Percentiles rank a stretch among this genome's conserved stretches.
These are phyloP conservation scores for Allolobophora icterica DNA, from an alignment of 2,888 invertebrate species.

Conservation along the genomic window DNA sequence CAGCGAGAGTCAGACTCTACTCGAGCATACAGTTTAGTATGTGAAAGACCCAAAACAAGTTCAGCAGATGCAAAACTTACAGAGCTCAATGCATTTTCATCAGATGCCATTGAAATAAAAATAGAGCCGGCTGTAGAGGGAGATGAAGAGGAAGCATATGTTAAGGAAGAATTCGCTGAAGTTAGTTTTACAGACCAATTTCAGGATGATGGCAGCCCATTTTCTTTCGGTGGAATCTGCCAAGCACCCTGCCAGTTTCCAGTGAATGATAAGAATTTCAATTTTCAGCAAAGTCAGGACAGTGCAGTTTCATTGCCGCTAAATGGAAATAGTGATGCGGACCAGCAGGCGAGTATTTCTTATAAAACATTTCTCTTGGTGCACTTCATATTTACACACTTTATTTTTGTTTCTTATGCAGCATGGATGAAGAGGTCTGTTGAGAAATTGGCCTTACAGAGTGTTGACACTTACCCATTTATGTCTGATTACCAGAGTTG, in stretches of 20 bases:
- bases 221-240: neutral
- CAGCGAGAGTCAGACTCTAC: neutral
- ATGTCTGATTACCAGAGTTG: no score
- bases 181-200: neutral
- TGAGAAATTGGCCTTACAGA: neutral
- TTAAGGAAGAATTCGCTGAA: neutral
- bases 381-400: neutral
- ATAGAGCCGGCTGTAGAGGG: neutral
- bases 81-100: neutral
- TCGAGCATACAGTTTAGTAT: neutral
- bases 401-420: neutral
- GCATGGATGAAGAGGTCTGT: neutral
- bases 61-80: neutral
- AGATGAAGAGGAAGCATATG: neutral
- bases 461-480: no score
- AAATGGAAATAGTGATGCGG: neutral
- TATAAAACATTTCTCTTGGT: neutral
- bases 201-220: neutral
- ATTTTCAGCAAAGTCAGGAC: neutral
- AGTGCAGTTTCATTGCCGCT: neutral
- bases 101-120: neutral
- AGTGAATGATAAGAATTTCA: neutral
- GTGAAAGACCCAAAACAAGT: neutral
- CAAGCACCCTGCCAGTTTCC: neutral
- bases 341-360: neutral